Evolutionary conservation across 2,888 invertebrate genomes (phyloP), one percentile per base, ranked within the genome.

Genomic region (Chloroclysta siterata): DNA sequence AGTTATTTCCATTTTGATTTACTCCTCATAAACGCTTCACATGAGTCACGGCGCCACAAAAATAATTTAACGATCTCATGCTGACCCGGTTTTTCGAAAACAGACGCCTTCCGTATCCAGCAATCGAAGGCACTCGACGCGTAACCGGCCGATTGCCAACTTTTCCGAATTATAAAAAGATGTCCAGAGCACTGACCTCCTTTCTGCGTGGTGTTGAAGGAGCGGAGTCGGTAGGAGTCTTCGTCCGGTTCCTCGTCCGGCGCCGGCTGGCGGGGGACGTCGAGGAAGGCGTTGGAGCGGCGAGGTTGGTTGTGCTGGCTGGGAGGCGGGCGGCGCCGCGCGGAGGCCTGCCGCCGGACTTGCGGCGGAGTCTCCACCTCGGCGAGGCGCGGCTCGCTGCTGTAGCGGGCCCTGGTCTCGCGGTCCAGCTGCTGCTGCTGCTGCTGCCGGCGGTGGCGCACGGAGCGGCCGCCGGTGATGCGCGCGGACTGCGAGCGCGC

Each of bases 151-250:
- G 75, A 62, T 75, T 90, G 90, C 90, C 90, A 90, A 90, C 77
- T 81, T 85, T 85, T 81, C 14, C 29, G 33, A 46, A 15, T 51
- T 51, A 51, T 51, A 51, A 51, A 85, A 87, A 87, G 81, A 83
- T 73, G 75, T 82, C 81, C 79, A 79, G 79, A 71, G 85, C 87
- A 92, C 91, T 91, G 89, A 95, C 94, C 94, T 95, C 97, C 97
- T 95, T 98, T 98, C 78, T 96, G 95, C 77, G 98, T 97, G 90
- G 96, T 96, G 91, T 97, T 97, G 94, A 99, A 99, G 74, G 98
- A 97, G 78, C 99, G 95, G 78, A 99, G 95, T 72, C 98, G 94
- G 91, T 98, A 98, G 69, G 97, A 96, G 88, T 98, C 97, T 79
- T 97, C 97, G 78, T 97, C 97, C 58, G 96, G 96, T 69, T 95